Evolutionary conservation across 2,888 invertebrate species (phyloP), one percentile per base, ranked within the genome.

Genomic region (Brachypterus glaber): DNA sequence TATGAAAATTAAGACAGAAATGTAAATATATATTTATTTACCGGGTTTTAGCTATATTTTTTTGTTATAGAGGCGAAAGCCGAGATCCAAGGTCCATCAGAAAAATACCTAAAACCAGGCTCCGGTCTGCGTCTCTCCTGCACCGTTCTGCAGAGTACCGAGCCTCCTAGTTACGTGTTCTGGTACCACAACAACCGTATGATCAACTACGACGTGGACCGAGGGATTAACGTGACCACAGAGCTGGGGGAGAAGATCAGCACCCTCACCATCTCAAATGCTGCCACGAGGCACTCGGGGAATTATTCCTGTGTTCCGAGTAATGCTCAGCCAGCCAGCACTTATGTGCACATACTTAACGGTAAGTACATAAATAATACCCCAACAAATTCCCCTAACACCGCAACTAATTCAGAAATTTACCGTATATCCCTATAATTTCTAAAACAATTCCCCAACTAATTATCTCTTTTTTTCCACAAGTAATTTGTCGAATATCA

Each of bases 171-270:
- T 34, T 89, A 83, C 62, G 79, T 89, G 35, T 85, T 85, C 65
- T 85, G 86, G 85, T 88, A 86, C 63, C 84, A 87, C 69, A 88
- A 89, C 68, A 82, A 83, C 59, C 78, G 87, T 49, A 89, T 90
- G 89, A 88, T 90, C 62, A 90, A 90, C 73, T 90, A 87, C 66
- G 89, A 90, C 67, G 74, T 74, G 29, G 88, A 88, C 58, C 77
- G 82, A 42, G 88, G 87, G 38, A 82, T 89, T 58, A 88, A 87
- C 63, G 89, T 90, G 37, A 87, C 85, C 41, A 86, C 86, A 4
- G 86, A 88, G 53, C 69, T 80, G 24, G 71, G 72, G 37, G 77
- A 77, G 59, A 75, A 84, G 53, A 73, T 76, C 34, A 82, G 82
- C 40, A 79, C 77, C 56, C 69, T 84, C 21, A 70, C 71, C 39